Conservation (phyloP, 2,797 vertebrate genomes). For the Rousettus madagascariensis region DNA sequence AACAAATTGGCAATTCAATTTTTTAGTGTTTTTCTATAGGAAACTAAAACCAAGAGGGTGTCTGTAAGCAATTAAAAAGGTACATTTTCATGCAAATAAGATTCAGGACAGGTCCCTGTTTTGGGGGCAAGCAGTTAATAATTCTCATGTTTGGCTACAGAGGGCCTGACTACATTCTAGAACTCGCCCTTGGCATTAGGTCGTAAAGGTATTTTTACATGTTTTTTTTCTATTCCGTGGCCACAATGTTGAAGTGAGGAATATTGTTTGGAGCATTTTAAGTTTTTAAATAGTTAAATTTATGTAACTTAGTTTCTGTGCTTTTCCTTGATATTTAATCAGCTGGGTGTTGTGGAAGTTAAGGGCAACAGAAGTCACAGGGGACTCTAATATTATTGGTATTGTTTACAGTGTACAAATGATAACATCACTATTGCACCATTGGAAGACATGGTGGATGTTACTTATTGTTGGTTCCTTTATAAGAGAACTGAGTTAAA, state of each 20-base stretch:
- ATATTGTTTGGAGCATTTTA: not conserved
- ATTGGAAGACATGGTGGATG: not conserved
- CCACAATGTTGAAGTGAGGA: not conserved
- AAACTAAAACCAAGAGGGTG: not conserved
- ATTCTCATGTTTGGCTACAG: not conserved
- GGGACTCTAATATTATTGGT: not conserved
- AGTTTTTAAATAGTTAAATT: not conserved
- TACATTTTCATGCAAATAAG: not conserved
- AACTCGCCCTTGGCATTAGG: not conserved
- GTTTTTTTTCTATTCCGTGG: not conserved
- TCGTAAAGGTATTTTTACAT: not conserved
- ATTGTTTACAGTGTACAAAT: not conserved
- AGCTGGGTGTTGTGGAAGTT: not conserved
- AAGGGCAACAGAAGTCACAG: accelerated
- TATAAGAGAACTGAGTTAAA: not conserved
- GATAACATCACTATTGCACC: too few species aligned
- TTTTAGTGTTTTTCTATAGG: not conserved
- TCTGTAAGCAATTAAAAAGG: not conserved
- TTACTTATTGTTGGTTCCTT: not conserved
- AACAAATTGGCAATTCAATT: not conserved
- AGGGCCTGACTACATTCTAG: not conserved
- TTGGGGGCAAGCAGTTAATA: not conserved
- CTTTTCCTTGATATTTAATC: not conserved
- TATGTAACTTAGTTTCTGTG: not conserved
- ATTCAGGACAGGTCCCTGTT: not conserved